These are phyloP conservation scores for Bubo blakistoni DNA, from an alignment of 2,113 vertebrate genomes.

Conservation along the genomic window DNA sequence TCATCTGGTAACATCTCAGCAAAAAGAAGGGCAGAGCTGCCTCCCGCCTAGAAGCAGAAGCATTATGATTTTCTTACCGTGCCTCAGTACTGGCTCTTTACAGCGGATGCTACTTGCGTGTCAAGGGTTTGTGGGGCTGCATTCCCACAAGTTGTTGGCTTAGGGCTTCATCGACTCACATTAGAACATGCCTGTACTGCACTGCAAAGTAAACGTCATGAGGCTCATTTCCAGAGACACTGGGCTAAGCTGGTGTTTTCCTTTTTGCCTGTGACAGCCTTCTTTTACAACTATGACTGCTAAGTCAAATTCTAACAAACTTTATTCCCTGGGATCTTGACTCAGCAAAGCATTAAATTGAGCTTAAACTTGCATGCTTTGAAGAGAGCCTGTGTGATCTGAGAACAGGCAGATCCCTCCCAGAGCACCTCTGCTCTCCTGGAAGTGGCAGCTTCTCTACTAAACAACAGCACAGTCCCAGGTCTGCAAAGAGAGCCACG, in stretches of 20 bases:
- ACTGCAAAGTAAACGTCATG: fast-evolving
- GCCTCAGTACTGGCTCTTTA: neutral
- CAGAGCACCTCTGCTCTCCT: neutral
- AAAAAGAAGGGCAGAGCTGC: neutral
- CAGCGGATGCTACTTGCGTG: neutral
- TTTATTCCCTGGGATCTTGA: neutral
- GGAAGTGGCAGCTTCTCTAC: neutral
- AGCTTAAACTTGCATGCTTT: neutral
- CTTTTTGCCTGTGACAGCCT: neutral
- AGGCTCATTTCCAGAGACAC: neutral
- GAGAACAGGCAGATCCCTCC: neutral
- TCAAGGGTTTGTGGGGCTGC: neutral
- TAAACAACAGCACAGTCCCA: neutral
- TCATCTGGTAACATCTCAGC: neutral
- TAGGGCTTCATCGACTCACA: fast-evolving
- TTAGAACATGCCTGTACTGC: neutral
- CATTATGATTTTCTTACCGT: neutral
- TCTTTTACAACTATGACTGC: neutral
- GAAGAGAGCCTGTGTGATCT: neutral
- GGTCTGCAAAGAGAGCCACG: neutral
- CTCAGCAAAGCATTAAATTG: neutral
- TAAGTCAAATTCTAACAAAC: neutral
- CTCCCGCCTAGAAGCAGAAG: neutral
- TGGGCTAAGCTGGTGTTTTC: neutral
- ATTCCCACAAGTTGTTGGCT: neutral